A percentile compares a stretch with the other conserved stretches of the same genome.
Conservation (phyloP, 2,113 vertebrate genomes). For the Notarius quadriscutis region DNA sequence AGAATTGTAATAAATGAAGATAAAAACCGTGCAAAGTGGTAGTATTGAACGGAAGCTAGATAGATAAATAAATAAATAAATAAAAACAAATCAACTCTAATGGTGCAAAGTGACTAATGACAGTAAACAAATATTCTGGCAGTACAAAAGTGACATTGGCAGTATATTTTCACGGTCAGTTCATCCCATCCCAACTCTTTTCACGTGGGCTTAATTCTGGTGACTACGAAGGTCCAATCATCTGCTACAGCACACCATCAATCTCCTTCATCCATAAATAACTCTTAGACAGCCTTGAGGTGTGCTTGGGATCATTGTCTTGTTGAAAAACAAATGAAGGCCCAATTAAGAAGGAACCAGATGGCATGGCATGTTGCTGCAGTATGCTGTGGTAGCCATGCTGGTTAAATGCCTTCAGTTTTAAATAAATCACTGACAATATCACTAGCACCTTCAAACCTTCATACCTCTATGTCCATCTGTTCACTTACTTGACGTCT, state of each 20-base stretch:
- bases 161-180: neutral
- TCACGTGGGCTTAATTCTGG: neutral
- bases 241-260: neutral
- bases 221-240: neutral
- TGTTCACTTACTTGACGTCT: neutral
- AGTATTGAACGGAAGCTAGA: no score
- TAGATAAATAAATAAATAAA: no score
- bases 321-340: neutral
- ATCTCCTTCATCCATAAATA: neutral
- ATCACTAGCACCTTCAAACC: neutral
- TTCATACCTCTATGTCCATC: neutral
- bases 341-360: neutral
- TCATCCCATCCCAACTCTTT: neutral
- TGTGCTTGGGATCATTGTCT: neutral
- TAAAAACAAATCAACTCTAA: no score
- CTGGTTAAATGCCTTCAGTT: neutral
- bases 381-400: neutral
- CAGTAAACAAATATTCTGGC: no score
- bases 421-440: neutral
- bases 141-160: no score
- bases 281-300: neutral
- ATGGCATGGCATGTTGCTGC: neutral
- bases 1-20: no score
- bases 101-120: no score
- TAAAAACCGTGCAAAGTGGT: no score